Conservation (phyloP, 37 sponge, comb jelly and placozoan genomes). For the Axinella damicornis region DNA sequence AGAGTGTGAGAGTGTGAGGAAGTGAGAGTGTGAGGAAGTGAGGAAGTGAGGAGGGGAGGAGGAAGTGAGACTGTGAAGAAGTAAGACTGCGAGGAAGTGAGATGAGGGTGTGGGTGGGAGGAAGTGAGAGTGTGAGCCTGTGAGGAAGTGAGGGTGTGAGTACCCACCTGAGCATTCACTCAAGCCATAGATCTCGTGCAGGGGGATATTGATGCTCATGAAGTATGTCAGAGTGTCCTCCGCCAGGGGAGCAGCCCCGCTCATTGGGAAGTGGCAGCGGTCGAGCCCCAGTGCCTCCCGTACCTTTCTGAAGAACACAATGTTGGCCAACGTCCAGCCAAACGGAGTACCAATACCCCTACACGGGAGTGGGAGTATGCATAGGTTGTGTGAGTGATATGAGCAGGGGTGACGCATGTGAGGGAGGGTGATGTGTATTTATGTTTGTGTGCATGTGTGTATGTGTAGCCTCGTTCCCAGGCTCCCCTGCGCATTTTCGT, state of each 20-base stretch:
- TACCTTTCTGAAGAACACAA: constrained; percentile 69
- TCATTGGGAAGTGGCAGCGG: constrained; percentile 80
- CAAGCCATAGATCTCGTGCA: constrained; percentile 96
- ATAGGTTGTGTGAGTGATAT: too few species aligned
- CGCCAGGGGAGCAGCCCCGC: constrained; percentile 93
- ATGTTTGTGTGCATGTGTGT: too few species aligned
- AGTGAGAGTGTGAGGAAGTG: too few species aligned
- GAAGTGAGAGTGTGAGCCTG: too few species aligned
- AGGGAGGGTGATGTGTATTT: too few species aligned
- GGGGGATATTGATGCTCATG: constrained; percentile 86
- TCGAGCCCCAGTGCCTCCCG: constrained; percentile 75
- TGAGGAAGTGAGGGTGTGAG: neutral
- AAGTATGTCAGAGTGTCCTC: constrained; percentile 89
- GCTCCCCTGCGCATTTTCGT: too few species aligned
- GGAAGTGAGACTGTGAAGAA: too few species aligned
- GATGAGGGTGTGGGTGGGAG: too few species aligned
- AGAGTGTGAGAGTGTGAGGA: neutral
- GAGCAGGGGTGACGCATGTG: too few species aligned
- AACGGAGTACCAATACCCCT: constrained; percentile 43
- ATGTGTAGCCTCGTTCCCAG: too few species aligned
- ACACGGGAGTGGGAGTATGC: neutral
- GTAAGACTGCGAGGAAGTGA: too few species aligned
- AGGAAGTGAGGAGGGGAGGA: too few species aligned
- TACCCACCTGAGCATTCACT: constrained; percentile 81
- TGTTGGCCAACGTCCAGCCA: constrained; percentile 78